Percentiles rank a stretch among this genome's conserved stretches.
phyloP scores from a whole-genome alignment of 2,797 vertebrate genomes.

The Kryptolebias ocellatus region DNA sequence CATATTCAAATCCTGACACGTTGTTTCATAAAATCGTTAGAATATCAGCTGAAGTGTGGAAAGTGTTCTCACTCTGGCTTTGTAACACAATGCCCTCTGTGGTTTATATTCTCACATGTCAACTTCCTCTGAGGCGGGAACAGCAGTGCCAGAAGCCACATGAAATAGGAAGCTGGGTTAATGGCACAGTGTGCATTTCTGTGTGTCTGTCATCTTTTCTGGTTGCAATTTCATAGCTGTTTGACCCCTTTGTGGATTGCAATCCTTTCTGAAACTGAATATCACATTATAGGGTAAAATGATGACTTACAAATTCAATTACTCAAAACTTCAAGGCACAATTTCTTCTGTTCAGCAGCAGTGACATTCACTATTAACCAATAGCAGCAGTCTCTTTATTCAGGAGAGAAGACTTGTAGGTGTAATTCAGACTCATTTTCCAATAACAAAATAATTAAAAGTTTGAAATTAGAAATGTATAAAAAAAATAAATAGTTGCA shows the following conservation, averaged over 20 bases:
- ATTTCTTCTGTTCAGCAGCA: constrained; percentile 55
- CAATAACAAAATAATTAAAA: constrained; percentile 11
- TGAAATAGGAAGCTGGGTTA: constrained; percentile 53
- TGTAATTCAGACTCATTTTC: constrained; percentile 29
- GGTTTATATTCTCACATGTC: constrained; percentile 36
- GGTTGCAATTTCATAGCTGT: constrained; percentile 47
- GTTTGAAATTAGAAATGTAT: too few species aligned
- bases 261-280: constrained; percentile 53
- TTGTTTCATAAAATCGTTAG: constrained; percentile 30
- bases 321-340: constrained; percentile 64
- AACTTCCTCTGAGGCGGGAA: constrained; percentile 31
- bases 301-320: constrained; percentile 72
- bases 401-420: constrained; percentile 7
- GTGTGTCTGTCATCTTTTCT: constrained; percentile 1
- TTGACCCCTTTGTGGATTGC: constrained; percentile 54
- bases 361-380: constrained; percentile 58
- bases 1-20: constrained; percentile 52
- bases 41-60: constrained; percentile 40
- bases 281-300: constrained; percentile 58
- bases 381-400: constrained; percentile 38
- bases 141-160: constrained; percentile 20
- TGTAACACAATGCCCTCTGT: constrained; percentile 47
- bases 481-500: too few species aligned
- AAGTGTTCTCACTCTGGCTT: constrained; percentile 17
- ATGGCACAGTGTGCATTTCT: constrained; percentile 28